Evolutionary conservation across 2,113 vertebrate genomes (phyloP).

Genomic region (Podilymbus podiceps): DNA sequence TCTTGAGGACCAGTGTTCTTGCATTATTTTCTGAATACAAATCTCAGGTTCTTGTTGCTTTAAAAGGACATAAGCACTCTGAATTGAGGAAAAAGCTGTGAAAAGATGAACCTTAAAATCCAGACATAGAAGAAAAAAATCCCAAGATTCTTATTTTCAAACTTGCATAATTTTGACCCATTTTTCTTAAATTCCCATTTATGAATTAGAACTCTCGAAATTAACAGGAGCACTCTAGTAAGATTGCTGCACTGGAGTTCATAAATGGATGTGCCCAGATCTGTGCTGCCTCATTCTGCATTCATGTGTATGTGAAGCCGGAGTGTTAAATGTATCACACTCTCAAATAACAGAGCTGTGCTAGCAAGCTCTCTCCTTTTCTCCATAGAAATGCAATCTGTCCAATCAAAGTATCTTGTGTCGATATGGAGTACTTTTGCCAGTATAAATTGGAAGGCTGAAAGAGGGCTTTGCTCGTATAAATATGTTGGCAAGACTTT

Average conservation of each 20-base stretch:
- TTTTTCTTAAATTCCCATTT: background rate
- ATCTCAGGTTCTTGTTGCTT: background rate
- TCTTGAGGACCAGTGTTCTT: background rate
- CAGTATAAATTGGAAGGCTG: constrained; percentile 18
- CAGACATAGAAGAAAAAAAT: background rate
- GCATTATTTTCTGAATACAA: background rate
- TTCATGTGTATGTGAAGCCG: rapidly evolving
- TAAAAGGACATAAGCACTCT: background rate
- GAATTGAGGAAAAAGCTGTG: background rate
- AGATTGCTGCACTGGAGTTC: background rate
- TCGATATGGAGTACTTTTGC: background rate
- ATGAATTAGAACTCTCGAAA: background rate
- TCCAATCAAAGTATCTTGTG: background rate
- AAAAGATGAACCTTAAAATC: background rate
- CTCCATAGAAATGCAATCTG: background rate
- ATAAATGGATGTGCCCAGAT: background rate
- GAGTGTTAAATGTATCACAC: background rate
- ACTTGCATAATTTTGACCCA: background rate
- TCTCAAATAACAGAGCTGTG: background rate
- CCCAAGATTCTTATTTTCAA: background rate
- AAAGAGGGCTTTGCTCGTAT: constrained; percentile 15
- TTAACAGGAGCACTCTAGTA: background rate
- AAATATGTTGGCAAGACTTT: constrained; percentile 32
- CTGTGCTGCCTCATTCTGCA: background rate
- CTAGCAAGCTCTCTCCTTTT: background rate